These are phyloP conservation scores for Boleophthalmus pectinirostris DNA, from an alignment of 2,113 vertebrate species.

Conservation along the genomic window DNA sequence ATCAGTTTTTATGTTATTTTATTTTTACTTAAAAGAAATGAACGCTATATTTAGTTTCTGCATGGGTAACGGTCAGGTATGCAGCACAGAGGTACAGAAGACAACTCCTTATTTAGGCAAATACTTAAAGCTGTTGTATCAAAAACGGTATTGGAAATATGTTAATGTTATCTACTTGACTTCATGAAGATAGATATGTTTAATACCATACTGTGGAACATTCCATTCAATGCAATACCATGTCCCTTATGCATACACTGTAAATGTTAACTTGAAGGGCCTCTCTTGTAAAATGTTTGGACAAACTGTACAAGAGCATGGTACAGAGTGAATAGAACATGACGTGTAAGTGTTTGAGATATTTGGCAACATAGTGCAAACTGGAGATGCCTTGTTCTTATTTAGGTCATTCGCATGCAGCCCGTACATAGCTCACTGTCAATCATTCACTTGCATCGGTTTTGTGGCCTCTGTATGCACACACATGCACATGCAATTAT, in stretches of 20 bases:
- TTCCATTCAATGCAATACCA: not conserved
- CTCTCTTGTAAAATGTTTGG: conserved; percentile 20
- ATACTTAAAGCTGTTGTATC: too few relatives aligned
- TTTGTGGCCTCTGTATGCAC: conserved; percentile 11
- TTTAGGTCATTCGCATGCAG: not conserved
- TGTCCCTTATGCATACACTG: conserved; percentile 5
- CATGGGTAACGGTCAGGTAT: too few relatives aligned
- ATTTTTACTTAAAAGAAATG: too few relatives aligned
- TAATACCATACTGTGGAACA: too few relatives aligned
- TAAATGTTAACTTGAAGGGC: conserved; percentile 1
- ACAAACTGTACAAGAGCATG: conserved; percentile 19
- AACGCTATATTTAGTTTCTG: too few relatives aligned
- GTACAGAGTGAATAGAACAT: conserved; percentile 8
- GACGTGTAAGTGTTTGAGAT: conserved; percentile 15
- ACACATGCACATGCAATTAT: conserved; percentile 6
- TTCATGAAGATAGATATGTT: too few relatives aligned
- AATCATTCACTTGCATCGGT: conserved; percentile 25
- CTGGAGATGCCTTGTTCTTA: conserved; percentile 6
- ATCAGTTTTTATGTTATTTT: too few relatives aligned
- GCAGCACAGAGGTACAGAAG: too few relatives aligned
- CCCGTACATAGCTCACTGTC: conserved; percentile 6
- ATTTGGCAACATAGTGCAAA: conserved; percentile 11
- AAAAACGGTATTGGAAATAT: too few relatives aligned
- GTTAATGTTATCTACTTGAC: too few relatives aligned
- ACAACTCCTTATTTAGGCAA: too few relatives aligned